phyloP scores from a whole-genome alignment of 2,888 invertebrate species.

The Thera britannica region DNA sequence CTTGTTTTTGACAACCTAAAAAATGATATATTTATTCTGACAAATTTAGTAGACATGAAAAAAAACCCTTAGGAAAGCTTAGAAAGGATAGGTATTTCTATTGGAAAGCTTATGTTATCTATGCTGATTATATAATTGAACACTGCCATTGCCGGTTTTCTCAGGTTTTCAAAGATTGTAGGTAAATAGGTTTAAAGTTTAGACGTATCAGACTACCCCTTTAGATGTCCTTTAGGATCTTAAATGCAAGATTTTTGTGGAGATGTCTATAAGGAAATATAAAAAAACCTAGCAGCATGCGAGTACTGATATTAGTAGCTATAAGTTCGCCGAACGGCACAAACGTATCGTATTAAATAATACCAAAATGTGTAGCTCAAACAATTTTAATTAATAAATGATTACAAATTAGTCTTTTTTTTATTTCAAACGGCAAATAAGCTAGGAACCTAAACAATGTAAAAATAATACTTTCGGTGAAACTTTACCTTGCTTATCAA shows the following conservation, averaged over 20 bases:
- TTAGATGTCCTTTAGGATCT: neutral
- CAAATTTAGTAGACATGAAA: no score
- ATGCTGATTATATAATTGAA: neutral
- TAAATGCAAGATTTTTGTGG: neutral
- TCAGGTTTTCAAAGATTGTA: neutral
- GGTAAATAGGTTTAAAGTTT: neutral
- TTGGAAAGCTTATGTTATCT: neutral
- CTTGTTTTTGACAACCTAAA: no score
- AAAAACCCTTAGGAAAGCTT: no score
- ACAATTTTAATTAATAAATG: conserved; percentile 62
- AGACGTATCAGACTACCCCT: neutral
- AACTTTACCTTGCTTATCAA: neutral
- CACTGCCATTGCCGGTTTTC: neutral
- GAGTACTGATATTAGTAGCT: conserved; percentile 61
- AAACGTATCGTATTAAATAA: conserved; percentile 57
- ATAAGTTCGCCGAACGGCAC: conserved; percentile 60
- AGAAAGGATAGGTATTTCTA: no score
- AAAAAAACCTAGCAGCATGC: conserved; percentile 18
- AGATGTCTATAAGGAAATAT: neutral
- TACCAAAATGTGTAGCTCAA: conserved; percentile 76
- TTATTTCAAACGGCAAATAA: conserved; percentile 11
- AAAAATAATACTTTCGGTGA: neutral
- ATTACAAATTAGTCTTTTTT: conserved; percentile 43
- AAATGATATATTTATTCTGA: no score
- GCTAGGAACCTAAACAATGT: neutral